Conservation (phyloP, 1,140 invertebrate genomes). For the Orchesella cincta region DNA sequence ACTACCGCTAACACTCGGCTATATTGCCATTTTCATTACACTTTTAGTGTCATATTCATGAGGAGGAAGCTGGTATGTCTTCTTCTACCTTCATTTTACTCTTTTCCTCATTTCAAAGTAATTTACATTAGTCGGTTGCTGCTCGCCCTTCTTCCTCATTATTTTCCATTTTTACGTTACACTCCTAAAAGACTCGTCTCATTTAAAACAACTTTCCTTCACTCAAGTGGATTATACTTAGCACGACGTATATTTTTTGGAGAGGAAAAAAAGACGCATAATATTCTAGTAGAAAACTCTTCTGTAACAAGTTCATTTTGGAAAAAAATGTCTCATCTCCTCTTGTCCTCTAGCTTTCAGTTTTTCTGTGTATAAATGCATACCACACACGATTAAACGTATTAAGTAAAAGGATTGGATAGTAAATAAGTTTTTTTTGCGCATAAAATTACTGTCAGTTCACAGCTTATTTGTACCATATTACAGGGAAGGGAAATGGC, state of each 20-base stretch:
- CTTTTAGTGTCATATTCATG: too few species aligned
- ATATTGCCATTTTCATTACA: background rate
- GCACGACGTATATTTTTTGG: too few species aligned
- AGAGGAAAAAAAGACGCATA: too few species aligned
- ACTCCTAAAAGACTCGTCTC: conserved; percentile 3
- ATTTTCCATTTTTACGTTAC: background rate
- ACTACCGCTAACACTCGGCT: background rate
- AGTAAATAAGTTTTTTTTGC: conserved; percentile 1
- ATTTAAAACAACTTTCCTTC: too few species aligned
- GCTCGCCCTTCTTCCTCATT: background rate
- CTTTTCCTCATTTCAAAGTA: background rate
- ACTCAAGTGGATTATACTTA: too few species aligned
- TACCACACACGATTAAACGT: conserved; percentile 28
- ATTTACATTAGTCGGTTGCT: background rate
- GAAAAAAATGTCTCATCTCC: too few species aligned
- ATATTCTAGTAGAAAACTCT: too few species aligned
- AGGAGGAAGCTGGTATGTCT: too few species aligned
- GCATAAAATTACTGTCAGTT: conserved; percentile 8
- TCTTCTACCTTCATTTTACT: too few species aligned
- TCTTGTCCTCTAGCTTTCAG: too few species aligned
- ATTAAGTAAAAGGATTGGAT: background rate
- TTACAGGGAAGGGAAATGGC: conserved; percentile 14
- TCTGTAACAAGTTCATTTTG: conserved; percentile 24
- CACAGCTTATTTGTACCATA: conserved; percentile 8
- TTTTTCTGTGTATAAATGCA: too few species aligned